Percentiles rank a stretch among this genome's conserved stretches.
Conservation (phyloP, 2,113 vertebrate species). For the Tinamus guttatus region DNA sequence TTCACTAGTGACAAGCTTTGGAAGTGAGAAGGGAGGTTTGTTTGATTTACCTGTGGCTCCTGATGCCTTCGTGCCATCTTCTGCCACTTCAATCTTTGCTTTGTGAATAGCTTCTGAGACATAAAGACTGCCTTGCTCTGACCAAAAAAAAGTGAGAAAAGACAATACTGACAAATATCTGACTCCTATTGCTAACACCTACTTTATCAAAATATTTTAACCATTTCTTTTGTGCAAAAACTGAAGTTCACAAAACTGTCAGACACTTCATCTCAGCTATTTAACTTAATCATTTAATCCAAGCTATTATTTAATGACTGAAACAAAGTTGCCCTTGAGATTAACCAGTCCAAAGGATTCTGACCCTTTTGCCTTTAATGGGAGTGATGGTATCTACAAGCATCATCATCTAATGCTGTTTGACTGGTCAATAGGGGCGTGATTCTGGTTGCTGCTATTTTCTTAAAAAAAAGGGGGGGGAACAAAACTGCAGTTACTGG, state of each 20-base stretch:
- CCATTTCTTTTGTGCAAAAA: neutral
- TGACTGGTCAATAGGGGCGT: neutral
- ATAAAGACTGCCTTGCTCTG: constrained; percentile 85
- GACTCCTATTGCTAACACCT: rapidly evolving
- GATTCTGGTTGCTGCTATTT: neutral
- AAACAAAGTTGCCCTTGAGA: neutral
- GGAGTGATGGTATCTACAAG: neutral
- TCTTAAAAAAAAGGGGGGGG: neutral
- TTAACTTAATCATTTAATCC: neutral
- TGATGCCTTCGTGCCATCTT: constrained; percentile 87
- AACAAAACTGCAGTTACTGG: neutral
- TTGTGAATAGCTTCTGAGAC: constrained; percentile 90
- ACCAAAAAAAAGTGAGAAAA: neutral
- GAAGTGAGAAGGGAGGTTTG: neutral
- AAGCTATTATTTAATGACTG: neutral
- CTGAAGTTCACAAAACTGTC: neutral
- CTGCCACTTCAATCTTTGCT: constrained; percentile 87
- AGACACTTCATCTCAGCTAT: neutral
- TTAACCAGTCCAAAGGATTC: neutral
- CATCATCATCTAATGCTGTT: neutral
- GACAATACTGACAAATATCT: neutral
- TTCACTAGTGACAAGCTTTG: neutral
- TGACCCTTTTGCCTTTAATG: neutral
- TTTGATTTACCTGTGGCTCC: constrained; percentile 83
- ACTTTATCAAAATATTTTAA: neutral